Conservation (phyloP, 2,888 invertebrate species). For the Chromoteleia sp. region DNA sequence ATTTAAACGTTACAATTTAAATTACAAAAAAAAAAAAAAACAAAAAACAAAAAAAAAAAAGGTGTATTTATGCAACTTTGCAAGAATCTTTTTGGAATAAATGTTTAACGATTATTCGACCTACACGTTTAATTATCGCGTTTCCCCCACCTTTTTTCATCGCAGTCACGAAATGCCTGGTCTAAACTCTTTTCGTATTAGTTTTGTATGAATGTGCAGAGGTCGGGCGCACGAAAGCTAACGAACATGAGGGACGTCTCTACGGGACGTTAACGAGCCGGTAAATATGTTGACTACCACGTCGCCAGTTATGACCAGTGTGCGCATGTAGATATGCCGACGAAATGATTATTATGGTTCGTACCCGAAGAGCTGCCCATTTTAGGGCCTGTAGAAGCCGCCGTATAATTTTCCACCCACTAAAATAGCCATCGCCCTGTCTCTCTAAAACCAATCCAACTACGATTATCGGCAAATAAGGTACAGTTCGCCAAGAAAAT, state of each 20-base stretch:
- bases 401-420: conserved; percentile 85
- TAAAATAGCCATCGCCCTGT: conserved; percentile 83
- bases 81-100: conserved; percentile 23
- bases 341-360: conserved; percentile 85
- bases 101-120: conserved; percentile 53
- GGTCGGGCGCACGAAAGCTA: conserved; percentile 68
- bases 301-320: conserved; percentile 71
- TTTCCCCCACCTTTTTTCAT: conserved; percentile 46
- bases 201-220: conserved; percentile 67
- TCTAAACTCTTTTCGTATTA: conserved; percentile 64
- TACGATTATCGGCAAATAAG: conserved; percentile 84
- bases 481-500: conserved; percentile 80
- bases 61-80: conserved; percentile 13
- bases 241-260: conserved; percentile 68
- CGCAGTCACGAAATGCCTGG: conserved; percentile 63
- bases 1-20: no score
- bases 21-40: no score
- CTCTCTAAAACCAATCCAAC: conserved; percentile 78
- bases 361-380: conserved; percentile 84
- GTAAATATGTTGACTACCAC: conserved; percentile 85
- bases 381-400: conserved; percentile 84
- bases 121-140: conserved; percentile 56
- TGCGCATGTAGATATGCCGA: conserved; percentile 76
- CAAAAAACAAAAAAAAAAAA: no score
- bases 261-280: conserved; percentile 84